phyloP scores from a whole-genome alignment of 2,888 invertebrate genomes.

The Apantesis nais region DNA sequence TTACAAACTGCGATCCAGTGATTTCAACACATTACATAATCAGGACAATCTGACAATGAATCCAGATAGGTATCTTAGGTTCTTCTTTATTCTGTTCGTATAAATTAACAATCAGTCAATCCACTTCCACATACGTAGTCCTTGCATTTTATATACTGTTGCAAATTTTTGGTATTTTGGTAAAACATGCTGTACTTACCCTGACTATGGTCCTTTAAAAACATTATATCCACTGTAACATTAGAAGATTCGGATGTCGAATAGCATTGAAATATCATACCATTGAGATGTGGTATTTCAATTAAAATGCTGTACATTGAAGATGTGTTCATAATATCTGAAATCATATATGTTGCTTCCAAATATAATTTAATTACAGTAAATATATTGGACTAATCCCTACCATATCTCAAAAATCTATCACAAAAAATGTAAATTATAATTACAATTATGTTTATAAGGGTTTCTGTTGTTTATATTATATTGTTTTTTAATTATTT shows the following conservation, averaged over 20 bases:
- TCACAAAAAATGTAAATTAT: too few species aligned
- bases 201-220: background rate
- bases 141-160: too few species aligned
- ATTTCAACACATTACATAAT: background rate
- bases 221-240: background rate
- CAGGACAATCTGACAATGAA: background rate
- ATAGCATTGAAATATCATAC: background rate
- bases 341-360: background rate
- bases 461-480: too few species aligned
- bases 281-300: background rate
- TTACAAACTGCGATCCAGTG: background rate
- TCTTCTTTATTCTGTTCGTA: too few species aligned
- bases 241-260: background rate
- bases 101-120: too few species aligned
- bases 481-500: too few species aligned
- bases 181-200: background rate
- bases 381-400: too few species aligned
- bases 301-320: background rate
- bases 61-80: background rate
- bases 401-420: too few species aligned
- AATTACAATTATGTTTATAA: too few species aligned
- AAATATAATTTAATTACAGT: background rate
- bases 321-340: background rate
- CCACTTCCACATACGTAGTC: too few species aligned
- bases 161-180: background rate